These are phyloP conservation scores for Tinamus major DNA, from an alignment of 2,797 vertebrate genomes.

Conservation along the genomic window DNA sequence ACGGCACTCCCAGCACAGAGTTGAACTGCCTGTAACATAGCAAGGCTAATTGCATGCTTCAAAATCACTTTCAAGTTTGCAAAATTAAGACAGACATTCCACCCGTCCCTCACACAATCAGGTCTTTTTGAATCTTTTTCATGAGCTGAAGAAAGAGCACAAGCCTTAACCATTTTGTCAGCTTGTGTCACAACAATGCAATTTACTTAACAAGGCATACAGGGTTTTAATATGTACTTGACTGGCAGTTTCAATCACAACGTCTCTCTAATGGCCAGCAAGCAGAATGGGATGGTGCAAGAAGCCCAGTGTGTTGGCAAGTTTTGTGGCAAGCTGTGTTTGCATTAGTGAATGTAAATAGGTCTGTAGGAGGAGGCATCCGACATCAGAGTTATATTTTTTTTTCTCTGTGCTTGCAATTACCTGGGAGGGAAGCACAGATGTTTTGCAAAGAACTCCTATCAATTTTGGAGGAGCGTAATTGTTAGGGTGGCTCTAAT, in stretches of 20 bases:
- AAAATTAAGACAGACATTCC: neutral
- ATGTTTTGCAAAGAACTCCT: conserved; percentile 44
- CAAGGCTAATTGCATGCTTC: neutral
- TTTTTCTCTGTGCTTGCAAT: neutral
- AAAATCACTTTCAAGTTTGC: neutral
- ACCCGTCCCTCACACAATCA: neutral
- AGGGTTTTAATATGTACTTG: neutral
- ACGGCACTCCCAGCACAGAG: accelerated
- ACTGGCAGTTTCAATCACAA: neutral
- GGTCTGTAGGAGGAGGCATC: conserved; percentile 20
- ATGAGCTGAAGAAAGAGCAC: neutral
- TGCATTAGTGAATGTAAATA: neutral
- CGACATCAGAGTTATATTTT: neutral
- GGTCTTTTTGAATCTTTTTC: neutral
- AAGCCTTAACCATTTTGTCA: neutral
- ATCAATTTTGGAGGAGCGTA: conserved; percentile 9
- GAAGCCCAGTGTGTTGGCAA: conserved; percentile 9
- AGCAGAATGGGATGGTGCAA: neutral
- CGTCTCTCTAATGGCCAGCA: neutral
- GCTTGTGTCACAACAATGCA: conserved; percentile 12
- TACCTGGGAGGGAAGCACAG: conserved; percentile 60
- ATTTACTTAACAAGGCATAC: neutral
- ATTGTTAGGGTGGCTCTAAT: conserved; percentile 49
- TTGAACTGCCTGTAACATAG: accelerated
- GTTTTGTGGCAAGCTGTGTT: conserved; percentile 32